phyloP scores from a whole-genome alignment of 2,113 vertebrate genomes.

The Cinclus cinclus region DNA sequence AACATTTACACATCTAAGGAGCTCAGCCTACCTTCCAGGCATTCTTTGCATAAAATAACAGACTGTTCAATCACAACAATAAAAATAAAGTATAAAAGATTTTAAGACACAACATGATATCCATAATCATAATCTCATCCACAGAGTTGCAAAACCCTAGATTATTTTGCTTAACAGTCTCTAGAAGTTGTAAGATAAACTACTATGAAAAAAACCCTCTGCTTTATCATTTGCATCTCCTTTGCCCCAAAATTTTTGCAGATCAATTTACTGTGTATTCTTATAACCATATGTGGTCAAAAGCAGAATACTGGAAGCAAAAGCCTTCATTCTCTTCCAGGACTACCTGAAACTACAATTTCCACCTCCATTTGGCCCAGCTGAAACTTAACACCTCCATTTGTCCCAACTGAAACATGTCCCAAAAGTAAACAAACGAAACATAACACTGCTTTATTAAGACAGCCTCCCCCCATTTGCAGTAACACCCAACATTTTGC shows the following conservation, averaged over 20 bases:
- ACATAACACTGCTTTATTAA: background rate
- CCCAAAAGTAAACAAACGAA: background rate
- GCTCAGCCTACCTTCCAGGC: background rate
- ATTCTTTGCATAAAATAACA: background rate
- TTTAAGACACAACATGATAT: background rate
- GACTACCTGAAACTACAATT: background rate
- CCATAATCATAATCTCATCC: background rate
- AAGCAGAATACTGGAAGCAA: background rate
- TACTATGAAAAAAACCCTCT: background rate
- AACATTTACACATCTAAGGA: background rate
- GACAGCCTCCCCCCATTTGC: background rate
- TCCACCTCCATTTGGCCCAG: background rate
- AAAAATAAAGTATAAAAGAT: background rate
- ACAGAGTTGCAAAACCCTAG: background rate
- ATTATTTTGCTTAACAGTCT: background rate
- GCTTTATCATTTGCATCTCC: background rate
- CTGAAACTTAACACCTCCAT: background rate
- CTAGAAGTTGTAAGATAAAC: background rate
- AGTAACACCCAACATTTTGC: background rate
- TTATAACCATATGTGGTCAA: background rate
- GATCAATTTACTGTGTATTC: background rate
- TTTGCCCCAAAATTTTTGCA: background rate
- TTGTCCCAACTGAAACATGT: background rate
- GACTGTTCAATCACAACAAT: background rate
- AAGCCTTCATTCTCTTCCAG: background rate